Evolutionary conservation across 1,140 invertebrate species (phyloP).

Genomic region (Episyrphus balteatus): DNA sequence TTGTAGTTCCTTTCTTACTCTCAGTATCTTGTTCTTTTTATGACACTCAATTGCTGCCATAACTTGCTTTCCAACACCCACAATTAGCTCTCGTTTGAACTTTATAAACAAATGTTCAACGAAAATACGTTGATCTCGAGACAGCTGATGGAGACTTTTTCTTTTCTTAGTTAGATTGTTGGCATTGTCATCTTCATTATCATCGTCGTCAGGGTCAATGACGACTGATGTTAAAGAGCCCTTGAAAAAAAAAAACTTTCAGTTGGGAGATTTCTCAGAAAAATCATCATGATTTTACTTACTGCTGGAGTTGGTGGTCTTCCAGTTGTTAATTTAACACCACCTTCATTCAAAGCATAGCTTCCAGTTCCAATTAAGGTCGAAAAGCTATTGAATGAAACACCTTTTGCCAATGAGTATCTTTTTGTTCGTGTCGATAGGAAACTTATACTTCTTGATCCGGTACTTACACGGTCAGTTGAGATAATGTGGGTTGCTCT

Average conservation of each 20-base stretch:
- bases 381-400: conserved; percentile 22
- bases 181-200: conserved; percentile 14
- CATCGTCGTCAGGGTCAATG: conserved; percentile 19
- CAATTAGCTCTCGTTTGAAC: conserved; percentile 28
- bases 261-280: neutral
- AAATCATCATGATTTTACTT: neutral
- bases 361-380: conserved; percentile 28
- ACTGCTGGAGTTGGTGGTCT: conserved; percentile 24
- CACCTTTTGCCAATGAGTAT: conserved; percentile 6
- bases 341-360: conserved; percentile 17
- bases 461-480: conserved; percentile 11
- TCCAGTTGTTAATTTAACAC: conserved; percentile 17
- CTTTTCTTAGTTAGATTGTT: neutral
- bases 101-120: conserved; percentile 31
- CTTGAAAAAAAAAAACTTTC: neutral
- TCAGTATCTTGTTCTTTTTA: neutral
- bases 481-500: conserved; percentile 25
- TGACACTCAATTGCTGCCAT: conserved; percentile 25
- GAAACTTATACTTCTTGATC: neutral
- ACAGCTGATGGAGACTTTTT: conserved; percentile 13
- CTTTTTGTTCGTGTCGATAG: conserved; percentile 4
- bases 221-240: conserved; percentile 27
- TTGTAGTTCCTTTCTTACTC: neutral
- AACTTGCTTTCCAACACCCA: conserved; percentile 24
- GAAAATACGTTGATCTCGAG: conserved; percentile 23